These are phyloP conservation scores for Eristalinus sepulchralis DNA, from an alignment of 2,888 invertebrate species.

Conservation along the genomic window DNA sequence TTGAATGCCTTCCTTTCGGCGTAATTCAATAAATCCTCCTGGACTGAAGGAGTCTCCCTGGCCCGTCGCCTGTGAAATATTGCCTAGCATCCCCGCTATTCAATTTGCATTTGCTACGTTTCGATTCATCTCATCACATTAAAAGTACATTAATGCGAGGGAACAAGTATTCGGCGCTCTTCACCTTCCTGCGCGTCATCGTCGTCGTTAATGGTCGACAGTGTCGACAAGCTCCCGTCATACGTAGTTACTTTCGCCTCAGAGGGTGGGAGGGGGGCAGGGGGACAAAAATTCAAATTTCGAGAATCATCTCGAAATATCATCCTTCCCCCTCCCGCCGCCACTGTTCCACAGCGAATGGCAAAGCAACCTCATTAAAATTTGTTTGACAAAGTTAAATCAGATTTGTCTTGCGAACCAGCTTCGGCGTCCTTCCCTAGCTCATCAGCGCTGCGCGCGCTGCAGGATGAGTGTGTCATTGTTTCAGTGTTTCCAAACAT, in stretches of 20 bases:
- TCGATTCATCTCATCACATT: background rate
- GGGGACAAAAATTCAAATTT: background rate
- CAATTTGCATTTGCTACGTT: slow-evolving; percentile 1
- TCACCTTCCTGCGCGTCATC: background rate
- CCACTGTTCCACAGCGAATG: background rate
- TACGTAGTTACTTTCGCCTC: background rate
- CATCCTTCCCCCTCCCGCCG: background rate
- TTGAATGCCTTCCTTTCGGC: background rate
- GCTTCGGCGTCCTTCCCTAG: background rate
- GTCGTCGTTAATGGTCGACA: background rate
- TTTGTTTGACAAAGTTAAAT: slow-evolving; percentile 6
- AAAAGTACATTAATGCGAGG: background rate
- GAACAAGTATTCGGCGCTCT: background rate
- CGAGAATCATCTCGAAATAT: background rate
- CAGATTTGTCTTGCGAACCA: slow-evolving; percentile 1
- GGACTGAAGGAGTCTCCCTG: background rate
- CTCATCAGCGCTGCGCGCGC: background rate
- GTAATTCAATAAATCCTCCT: background rate
- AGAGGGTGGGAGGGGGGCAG: too few species aligned
- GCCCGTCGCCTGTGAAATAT: background rate
- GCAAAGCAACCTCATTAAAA: slow-evolving; percentile 4
- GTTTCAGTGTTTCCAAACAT: background rate
- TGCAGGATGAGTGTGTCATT: background rate
- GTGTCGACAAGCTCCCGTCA: background rate
- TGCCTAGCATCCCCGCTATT: background rate